Evolutionary conservation across 1,140 invertebrate genomes (phyloP), one percentile per base, ranked within the genome.

Genomic region (Metopolophium dirhodum): DNA sequence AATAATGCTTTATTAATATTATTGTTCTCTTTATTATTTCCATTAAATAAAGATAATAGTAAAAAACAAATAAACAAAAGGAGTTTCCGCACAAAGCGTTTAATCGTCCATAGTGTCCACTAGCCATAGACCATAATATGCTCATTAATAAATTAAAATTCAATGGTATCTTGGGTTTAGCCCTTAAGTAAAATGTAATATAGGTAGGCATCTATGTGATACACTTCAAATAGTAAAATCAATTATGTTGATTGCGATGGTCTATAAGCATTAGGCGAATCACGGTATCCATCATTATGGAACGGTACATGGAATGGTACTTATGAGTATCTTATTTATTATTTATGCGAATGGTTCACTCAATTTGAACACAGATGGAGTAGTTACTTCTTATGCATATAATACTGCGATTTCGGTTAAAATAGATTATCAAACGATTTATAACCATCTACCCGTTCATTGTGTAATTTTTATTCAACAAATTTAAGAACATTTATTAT

Each of bases 81-180:
- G 30, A n/a, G 30, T 77, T 77, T 77, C 61, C 14, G n/a, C 14
- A 35, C n/a, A 77, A 77, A 77, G n/a, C n/a, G 61, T n/a, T 77
- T n/a, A 77, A 77, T 77, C 30, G 11, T 7, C n/a, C 30, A n/a
- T n/a, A n/a, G 30, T 77, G 61, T 14, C 61, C n/a, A 77, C 30
- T 77, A 30, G 14, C 30, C 61, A 68, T 77, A 77, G 6, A 77
- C 61, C n/a, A 77, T 77, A 77, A 77, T n/a, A 77, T 77, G 6
- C 30, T 77, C 30, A 77, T 77, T 77, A n/a, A 77, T 77, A 77
- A 77, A 77, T 77, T 77, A 68, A 68, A 68, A 68, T 68, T 68
- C 26, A 68, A 30, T 30, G 61, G 30, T 68, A 68, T 68, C 9
- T 68, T 77, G 61, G 30, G 61, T 30, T 68, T 68, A 68, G n/a